Base-by-base conservation (phyloP, 2,113 vertebrate species). In the Triplophysa tibetana region DNA sequence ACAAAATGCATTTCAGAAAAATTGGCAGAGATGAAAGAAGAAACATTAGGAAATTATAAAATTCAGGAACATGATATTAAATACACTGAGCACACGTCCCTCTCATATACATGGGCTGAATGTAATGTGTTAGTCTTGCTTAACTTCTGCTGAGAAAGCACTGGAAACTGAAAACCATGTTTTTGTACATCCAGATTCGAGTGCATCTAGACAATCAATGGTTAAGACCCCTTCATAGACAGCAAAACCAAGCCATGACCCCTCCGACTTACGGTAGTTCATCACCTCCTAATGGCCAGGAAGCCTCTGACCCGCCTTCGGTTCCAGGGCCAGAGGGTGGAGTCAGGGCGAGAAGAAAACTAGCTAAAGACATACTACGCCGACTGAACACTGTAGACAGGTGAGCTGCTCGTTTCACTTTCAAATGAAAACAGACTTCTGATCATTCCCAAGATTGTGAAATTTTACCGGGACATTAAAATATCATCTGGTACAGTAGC, bases 121-220 rank as follows among this genome's bases (percentile, higher is more conserved):
- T 8, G 12, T 50, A 50, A 48, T 29, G 5, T 8, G 33, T 38
- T 7, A 7, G 33, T 38, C 11, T 50, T 12, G 11, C 48, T 14
- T 50, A 4, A 2, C 4, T 12, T 50, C 11, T 50, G 3, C 45
- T 50, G 45, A 50, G 45, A 50, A 50, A 14, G 7, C 33, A 7
- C 33, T 33, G 29, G 29, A 4, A n/a, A 24, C 4, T 58, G 19
- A 58, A 16, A 52, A 52, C 16, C 19, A 10, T 9, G 8, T 58
- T 58, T 4, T 17, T 58, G 16, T 58, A 19, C n/a, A 10, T 21
- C 19, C 54, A 83, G 84, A 33, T 84, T n/a, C 67, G 70, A 52
- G 45, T 62, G 61, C 7, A 54, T 5, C 61, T 29, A 69, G 23
- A 87, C 62, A 88, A 93, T 72, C 91, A 92, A 68, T 92, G 91